Base-by-base conservation (phyloP, 2,888 invertebrate genomes). In the Idaea straminata region DNA sequence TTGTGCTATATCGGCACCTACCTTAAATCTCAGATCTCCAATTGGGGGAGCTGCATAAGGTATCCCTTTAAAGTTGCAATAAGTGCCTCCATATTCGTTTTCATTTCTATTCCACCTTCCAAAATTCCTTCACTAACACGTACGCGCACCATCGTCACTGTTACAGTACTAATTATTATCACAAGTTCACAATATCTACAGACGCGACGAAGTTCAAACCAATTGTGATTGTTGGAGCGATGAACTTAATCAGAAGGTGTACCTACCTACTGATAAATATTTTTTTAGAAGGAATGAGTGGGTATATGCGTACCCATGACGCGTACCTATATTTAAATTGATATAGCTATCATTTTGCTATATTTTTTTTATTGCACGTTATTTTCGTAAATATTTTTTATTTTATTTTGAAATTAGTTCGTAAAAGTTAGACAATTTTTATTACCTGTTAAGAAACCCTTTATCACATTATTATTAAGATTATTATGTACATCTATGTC, bases 41-140 rank as follows among this genome's bases (percentile, higher is more conserved):
- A 93, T 15, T 0, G 93, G 93, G 3, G 94, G 91, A 61, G 83
- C 77, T 0, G 93, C 94, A 62, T 89, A 94, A 4, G 94, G 93
- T 58, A 94, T 88, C 7, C 93, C 92, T 66, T 81, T 80, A 62
- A 85, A 85, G 62, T 82, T 84, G 66, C 66, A 79, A 64, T 67
- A 84, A 0, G 64, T 65, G 0, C 76, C 77, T 2, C 83, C 81
- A 35, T 75, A 77, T 10, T 77, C 69, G 47, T 79, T 77, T 0
- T 74, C 64, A 5, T 73, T n/a, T n/a, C 67, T 15, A 75, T 25
- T 16, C 78, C 75, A 4, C 86, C 86, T 38, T 82, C 81, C 57
- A 87, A 67, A 4, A 78, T 5, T 0, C 87, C 86, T 59, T 85
- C 83, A 5, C 57, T 71, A 0, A 85, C 47, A 47, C 47, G 47